phyloP scores from a whole-genome alignment of 2,888 invertebrate genomes.

The Parelbella ahira region DNA sequence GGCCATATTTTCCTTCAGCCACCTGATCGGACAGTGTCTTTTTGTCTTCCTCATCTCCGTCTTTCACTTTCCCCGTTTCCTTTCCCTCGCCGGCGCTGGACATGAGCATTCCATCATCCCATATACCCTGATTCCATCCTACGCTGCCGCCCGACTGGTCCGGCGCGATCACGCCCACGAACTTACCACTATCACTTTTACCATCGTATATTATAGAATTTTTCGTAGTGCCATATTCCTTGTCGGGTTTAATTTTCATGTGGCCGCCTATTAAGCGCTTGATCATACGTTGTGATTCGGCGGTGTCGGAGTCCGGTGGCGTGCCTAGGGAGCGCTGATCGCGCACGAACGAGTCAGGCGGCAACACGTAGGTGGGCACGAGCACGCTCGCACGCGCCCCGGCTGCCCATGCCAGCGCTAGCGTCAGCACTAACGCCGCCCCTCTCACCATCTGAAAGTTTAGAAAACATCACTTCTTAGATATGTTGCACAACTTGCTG shows the following conservation, averaged over 20 bases:
- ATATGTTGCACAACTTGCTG: slow-evolving; percentile 32
- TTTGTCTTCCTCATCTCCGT: slow-evolving; percentile 86
- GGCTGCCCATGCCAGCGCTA: slow-evolving; percentile 73
- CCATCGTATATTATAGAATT: slow-evolving; percentile 59
- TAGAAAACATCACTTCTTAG: slow-evolving; percentile 62
- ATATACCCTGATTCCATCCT: slow-evolving; percentile 78
- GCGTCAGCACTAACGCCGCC: slow-evolving; percentile 71
- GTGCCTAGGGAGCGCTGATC: slow-evolving; percentile 71
- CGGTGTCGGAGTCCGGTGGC: slow-evolving; percentile 49
- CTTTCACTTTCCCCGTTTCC: slow-evolving; percentile 64
- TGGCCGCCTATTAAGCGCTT: slow-evolving; percentile 86
- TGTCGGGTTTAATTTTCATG: slow-evolving; percentile 72
- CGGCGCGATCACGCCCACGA: slow-evolving; percentile 59
- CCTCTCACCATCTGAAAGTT: slow-evolving; percentile 80
- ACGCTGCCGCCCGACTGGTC: slow-evolving; percentile 74
- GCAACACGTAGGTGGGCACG: slow-evolving; percentile 76
- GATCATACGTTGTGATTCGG: slow-evolving; percentile 78
- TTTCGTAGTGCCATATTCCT: slow-evolving; percentile 64
- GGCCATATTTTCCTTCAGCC: slow-evolving; percentile 93
- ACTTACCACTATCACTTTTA: slow-evolving; percentile 67
- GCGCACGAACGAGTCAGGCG: slow-evolving; percentile 76
- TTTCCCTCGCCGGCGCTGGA: slow-evolving; percentile 86
- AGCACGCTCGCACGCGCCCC: slow-evolving; percentile 65
- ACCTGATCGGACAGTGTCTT: slow-evolving; percentile 94
- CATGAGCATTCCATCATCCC: slow-evolving; percentile 84